Evolutionary conservation across 2,888 invertebrate species (phyloP).

Genomic region (Operophtera brumata): DNA sequence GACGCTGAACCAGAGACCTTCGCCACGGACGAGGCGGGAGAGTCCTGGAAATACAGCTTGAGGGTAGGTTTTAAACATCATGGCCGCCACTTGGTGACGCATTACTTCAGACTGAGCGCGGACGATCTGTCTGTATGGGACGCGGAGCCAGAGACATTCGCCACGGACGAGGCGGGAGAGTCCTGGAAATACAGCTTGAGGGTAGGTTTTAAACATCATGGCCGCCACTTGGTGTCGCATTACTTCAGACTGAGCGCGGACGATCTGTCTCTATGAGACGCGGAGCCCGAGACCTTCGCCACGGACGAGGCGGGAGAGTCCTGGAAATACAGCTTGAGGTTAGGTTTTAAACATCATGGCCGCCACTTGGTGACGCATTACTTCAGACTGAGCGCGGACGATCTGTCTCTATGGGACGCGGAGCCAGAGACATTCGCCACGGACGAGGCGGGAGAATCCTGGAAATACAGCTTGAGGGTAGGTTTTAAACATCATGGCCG

Average conservation of each 20-base stretch:
- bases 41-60: conserved; percentile 96
- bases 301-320: conserved; percentile 94
- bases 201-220: conserved; percentile 71
- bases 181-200: conserved; percentile 96
- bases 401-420: conserved; percentile 92
- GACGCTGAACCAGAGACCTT: conserved; percentile 95
- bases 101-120: conserved; percentile 91
- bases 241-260: conserved; percentile 92
- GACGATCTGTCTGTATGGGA: conserved; percentile 94
- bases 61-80: conserved; percentile 79
- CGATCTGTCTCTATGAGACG: conserved; percentile 93
- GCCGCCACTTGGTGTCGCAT: conserved; percentile 83
- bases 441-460: conserved; percentile 94
- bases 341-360: conserved; percentile 57
- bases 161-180: conserved; percentile 93
- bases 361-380: conserved; percentile 87
- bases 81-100: conserved; percentile 82
- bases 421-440: conserved; percentile 95
- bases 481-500: conserved; percentile 40
- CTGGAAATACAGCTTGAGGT: conserved; percentile 96
- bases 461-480: conserved; percentile 95
- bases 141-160: conserved; percentile 94
- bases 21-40: conserved; percentile 92
- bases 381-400: conserved; percentile 90
- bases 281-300: conserved; percentile 94